Base-by-base conservation (phyloP, 2,113 vertebrate genomes). In the Macrotis lagotis region DNA sequence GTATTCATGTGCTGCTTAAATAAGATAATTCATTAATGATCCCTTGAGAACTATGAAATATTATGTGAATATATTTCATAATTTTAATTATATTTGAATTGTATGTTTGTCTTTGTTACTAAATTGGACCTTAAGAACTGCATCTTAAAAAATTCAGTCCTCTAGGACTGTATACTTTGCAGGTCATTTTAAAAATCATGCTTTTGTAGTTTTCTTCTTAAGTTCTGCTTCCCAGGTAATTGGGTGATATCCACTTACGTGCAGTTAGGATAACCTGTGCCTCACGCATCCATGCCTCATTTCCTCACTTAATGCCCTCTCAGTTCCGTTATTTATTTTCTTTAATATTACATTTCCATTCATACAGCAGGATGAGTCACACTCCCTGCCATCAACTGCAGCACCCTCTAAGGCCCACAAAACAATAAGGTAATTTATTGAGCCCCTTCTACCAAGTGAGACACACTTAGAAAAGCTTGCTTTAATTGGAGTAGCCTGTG, bases 291-390 rank as follows among this genome's bases (percentile, higher is more conserved):
- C 95, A 94, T 98, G 98, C 98, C 97, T 99, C 98, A 98, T 99
- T 99, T 99, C 99, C 98, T 99, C 98, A 98, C 98, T 98, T 99
- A 98, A 98, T 99, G 98, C 98, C 98, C 98, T 98, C 98, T 97
- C 96, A 97, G 97, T 95, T 98, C 97, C 96, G 92, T 98, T 98
- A 98, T 98, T 99, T 99, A 98, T 98, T 98, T 98, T 98, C 98
- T 98, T 98, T 98, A 98, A 98, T 99, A 98, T 98, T 98, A 97
- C 97, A 97, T 97, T 98, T 97, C 97, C 97, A 98, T 97, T 96
- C 97, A 96, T 96, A 97, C 50, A 94, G 97, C 93, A 97, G 94
- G 98, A 98, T 99, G 99, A 99, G 98, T 99, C 99, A 99, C 98
- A 96, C 96, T 97, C 95, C 12, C 95, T 97, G 96, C 97, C 96